Base-by-base conservation (phyloP, 2,113 vertebrate species). In the Spermophilus dauricus region DNA sequence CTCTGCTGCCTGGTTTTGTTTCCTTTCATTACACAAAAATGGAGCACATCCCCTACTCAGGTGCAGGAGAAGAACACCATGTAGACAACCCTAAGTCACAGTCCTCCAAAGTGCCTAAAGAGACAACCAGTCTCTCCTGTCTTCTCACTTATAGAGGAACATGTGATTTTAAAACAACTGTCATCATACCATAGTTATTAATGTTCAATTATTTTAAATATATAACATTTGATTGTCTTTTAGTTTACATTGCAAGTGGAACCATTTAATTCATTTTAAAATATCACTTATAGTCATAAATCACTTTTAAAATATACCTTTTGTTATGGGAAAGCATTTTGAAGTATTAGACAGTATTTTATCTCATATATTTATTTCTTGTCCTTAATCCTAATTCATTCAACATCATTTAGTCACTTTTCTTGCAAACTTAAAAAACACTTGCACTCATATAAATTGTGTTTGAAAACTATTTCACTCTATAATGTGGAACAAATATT, bases 101-200 rank as follows among this genome's bases (percentile, higher is more conserved):
- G 1, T 24, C 2, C 2, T n/a, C 18, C 2, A 13, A 58, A 16
- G 3, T 39, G 8, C 4, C 26, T 53, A 3, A 77, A 30, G 1
- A 28, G 17, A 30, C 4, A 11, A 24, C 20, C 14, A 12, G 26
- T 69, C 6, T n/a, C 16, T 78, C 20, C 16, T 48, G 11, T 69
- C 20, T 69, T 76, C 39, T 58, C 30, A 32, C 39, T 81, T 75
- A 45, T 88, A 45, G 22, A 80, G 53, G 26, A 89, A 1, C 63
- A 65, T 18, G 2, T 63, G 17, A n/a, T 4, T 94, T 16, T n/a
- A 11, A 51, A 69, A 53, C 32, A 72, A 67, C 22, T 20, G 81
- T 69, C 16, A 51, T 48, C 4, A 51, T 72, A 73, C 4, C n/a
- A 0, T 42, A 75, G 8, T 3, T 84, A 75, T 61, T n/a, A n/a